phyloP scores from a whole-genome alignment of 2,113 vertebrate species.

The Gopherus evgoodei region DNA sequence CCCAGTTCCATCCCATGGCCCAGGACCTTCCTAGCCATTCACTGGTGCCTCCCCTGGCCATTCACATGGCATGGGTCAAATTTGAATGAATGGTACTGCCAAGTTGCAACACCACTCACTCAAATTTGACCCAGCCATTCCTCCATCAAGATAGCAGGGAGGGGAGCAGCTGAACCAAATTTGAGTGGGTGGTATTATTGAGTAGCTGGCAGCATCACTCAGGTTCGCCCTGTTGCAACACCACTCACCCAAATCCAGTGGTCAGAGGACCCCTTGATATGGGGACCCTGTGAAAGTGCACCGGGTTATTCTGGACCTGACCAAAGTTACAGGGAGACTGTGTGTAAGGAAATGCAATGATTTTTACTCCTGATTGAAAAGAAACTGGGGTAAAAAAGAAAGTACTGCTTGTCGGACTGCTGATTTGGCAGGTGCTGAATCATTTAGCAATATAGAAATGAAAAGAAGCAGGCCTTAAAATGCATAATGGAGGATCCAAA shows the following conservation, averaged over 20 bases:
- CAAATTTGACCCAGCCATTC: too few relatives aligned
- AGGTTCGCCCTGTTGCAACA: background rate
- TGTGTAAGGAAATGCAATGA: background rate
- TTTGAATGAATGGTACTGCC: too few relatives aligned
- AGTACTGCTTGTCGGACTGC: background rate
- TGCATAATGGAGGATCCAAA: background rate
- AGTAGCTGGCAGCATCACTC: background rate
- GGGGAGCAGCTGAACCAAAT: too few relatives aligned
- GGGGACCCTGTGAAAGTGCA: background rate
- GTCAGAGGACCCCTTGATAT: background rate
- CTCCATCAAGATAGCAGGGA: too few relatives aligned
- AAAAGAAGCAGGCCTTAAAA: background rate
- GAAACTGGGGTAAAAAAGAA: background rate
- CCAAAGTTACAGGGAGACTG: background rate
- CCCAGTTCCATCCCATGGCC: too few relatives aligned
- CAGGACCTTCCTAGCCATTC: too few relatives aligned
- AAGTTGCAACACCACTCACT: too few relatives aligned
- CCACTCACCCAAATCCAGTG: background rate
- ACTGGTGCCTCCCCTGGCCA: too few relatives aligned
- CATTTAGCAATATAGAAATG: background rate
- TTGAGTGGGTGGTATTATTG: too few relatives aligned
- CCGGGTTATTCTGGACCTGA: background rate
- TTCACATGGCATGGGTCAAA: too few relatives aligned
- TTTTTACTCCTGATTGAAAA: background rate
- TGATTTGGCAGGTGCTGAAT: background rate